Percentiles rank a stretch among this genome's conserved stretches.
These are phyloP conservation scores for Hyles lineata DNA, from an alignment of 2,888 invertebrate species.

Conservation along the genomic window DNA sequence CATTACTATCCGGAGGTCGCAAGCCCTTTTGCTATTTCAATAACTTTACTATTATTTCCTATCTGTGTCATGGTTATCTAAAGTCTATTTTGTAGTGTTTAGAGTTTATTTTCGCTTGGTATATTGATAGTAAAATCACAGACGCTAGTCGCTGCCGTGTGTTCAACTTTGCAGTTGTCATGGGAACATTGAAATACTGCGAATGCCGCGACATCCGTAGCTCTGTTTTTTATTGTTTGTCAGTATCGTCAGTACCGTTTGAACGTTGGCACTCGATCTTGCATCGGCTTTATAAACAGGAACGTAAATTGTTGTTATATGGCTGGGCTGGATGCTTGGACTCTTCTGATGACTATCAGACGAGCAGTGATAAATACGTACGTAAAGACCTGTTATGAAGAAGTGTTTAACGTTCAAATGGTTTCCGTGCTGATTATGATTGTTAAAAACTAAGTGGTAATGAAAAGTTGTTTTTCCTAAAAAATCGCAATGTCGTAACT, in stretches of 20 bases:
- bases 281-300: not conserved
- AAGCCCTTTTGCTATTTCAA: constrained; percentile 48
- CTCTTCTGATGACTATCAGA: not conserved
- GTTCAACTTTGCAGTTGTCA: constrained; percentile 23
- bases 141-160: constrained; percentile 7
- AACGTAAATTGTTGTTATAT: constrained; percentile 5
- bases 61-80: not conserved
- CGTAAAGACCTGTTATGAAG: not conserved
- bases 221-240: constrained; percentile 22
- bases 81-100: not conserved
- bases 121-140: constrained; percentile 1
- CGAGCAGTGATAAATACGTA: not conserved
- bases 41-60: constrained; percentile 43
- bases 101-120: constrained; percentile 17
- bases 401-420: not conserved
- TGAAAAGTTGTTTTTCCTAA: no score
- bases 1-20: constrained; percentile 43
- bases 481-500: no score
- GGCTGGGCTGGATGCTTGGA: not conserved
- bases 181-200: constrained; percentile 28
- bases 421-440: no score
- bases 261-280: not conserved
- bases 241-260: constrained; percentile 10
- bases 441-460: no score
- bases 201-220: constrained; percentile 5